Conservation (phyloP, 2,888 invertebrate species). For the Scrobipalpa costella region DNA sequence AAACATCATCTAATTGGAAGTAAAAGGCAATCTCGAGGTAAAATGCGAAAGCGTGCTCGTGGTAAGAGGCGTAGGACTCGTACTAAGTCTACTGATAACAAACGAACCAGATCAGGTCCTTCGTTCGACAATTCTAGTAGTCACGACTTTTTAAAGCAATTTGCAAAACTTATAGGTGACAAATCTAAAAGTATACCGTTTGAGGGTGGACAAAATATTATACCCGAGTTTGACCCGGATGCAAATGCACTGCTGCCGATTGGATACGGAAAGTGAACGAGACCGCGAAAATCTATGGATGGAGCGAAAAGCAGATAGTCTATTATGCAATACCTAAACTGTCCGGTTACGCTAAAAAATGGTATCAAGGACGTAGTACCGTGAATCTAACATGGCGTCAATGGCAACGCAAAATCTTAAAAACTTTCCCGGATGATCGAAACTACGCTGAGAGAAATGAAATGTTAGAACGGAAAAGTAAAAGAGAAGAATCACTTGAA, state of each 20-base stretch:
- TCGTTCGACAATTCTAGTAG: background rate
- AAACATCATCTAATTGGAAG: no score
- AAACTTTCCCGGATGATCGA: constrained; percentile 34
- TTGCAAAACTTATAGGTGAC: no score
- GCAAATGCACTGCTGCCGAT: constrained; percentile 25
- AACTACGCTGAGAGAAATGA: constrained; percentile 35
- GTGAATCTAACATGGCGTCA: constrained; percentile 33
- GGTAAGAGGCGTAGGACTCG: background rate
- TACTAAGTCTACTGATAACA: no score
- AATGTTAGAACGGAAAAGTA: constrained; percentile 33
- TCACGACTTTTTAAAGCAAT: background rate
- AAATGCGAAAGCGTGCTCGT: background rate
- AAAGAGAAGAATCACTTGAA: constrained; percentile 33
- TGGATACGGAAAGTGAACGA: no score
- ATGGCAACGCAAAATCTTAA: constrained; percentile 34
- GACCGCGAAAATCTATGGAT: constrained; percentile 33
- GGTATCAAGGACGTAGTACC: constrained; percentile 34
- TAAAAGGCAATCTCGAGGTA: background rate
- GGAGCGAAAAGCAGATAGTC: constrained; percentile 33
- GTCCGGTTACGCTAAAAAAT: constrained; percentile 33
- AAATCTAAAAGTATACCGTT: background rate
- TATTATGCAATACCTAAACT: constrained; percentile 36
- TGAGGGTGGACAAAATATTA: background rate
- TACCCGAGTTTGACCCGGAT: constrained; percentile 32
- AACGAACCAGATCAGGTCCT: background rate